Evolutionary conservation across 2,888 invertebrate species (phyloP).

Genomic region (Mesochorus sp.): DNA sequence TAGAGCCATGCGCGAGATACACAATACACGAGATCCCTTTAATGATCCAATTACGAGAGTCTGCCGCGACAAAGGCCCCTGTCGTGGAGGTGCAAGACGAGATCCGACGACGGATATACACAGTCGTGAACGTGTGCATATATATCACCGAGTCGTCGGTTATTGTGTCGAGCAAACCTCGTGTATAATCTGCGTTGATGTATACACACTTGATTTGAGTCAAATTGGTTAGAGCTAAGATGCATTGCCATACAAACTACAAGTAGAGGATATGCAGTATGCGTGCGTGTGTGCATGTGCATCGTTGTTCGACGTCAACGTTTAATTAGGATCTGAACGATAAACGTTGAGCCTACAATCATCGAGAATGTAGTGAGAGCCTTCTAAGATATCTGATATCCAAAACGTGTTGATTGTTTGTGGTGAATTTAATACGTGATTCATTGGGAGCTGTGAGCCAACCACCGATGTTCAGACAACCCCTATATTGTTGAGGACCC

Average conservation of each 20-base stretch:
- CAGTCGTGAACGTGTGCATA: too few relatives aligned
- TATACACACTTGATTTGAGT: background rate
- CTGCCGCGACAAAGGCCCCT: slow-evolving; percentile 30
- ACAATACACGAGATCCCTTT: slow-evolving; percentile 8
- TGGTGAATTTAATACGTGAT: slow-evolving; percentile 11
- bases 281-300: background rate
- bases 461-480: too few relatives aligned
- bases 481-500: too few relatives aligned
- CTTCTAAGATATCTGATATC: slow-evolving; percentile 6
- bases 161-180: background rate
- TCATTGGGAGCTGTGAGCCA: slow-evolving; percentile 32
- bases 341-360: background rate
- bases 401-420: background rate
- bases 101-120: background rate
- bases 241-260: too few relatives aligned
- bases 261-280: background rate
- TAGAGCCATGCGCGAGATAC: background rate
- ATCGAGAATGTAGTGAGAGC: slow-evolving; percentile 10
- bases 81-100: slow-evolving; percentile 16
- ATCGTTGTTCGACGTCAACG: slow-evolving; percentile 15
- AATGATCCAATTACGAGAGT: slow-evolving; percentile 49
- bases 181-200: slow-evolving; percentile 11
- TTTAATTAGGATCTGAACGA: slow-evolving; percentile 21
- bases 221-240: slow-evolving; percentile 30
- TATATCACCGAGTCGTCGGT: too few relatives aligned